A percentile compares a stretch with the other conserved stretches of the same genome.
Conservation (phyloP, 2,888 invertebrate species). For the Phyllotreta striolata region DNA sequence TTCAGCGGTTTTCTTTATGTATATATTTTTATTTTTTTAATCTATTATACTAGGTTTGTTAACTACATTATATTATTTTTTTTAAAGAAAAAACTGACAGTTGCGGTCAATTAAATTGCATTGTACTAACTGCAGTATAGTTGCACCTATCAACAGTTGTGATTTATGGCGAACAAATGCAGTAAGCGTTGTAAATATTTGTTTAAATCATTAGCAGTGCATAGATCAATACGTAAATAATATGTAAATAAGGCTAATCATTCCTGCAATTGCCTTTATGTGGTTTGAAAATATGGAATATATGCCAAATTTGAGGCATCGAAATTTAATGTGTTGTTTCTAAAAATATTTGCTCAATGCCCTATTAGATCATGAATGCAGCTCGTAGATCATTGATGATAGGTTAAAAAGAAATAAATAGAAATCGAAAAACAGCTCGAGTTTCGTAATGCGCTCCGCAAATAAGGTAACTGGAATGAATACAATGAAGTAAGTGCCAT, state of each 20-base stretch:
- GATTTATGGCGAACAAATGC: constrained; percentile 8
- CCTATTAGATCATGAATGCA: too few species aligned
- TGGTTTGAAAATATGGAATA: too few species aligned
- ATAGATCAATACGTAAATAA: constrained; percentile 4
- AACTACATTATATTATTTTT: not conserved
- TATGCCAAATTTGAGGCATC: too few species aligned
- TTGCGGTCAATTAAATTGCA: constrained; percentile 1
- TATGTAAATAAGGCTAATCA: too few species aligned
- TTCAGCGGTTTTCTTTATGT: too few species aligned
- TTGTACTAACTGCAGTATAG: not conserved
- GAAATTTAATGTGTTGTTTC: too few species aligned
- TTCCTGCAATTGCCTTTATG: too few species aligned
- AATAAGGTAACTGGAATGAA: constrained; percentile 31
- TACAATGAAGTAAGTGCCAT: constrained; percentile 29
- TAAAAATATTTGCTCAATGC: too few species aligned
- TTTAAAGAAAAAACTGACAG: not conserved
- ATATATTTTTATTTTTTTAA: too few species aligned
- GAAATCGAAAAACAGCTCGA: constrained; percentile 6
- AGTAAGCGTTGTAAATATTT: not conserved
- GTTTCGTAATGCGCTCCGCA: constrained; percentile 25
- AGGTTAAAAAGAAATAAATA: too few species aligned
- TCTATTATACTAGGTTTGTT: too few species aligned
- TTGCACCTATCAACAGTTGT: not conserved
- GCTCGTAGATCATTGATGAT: too few species aligned
- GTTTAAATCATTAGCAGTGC: not conserved